Evolutionary conservation across 2,888 invertebrate genomes (phyloP).

Genomic region (Abscondita cerata): DNA sequence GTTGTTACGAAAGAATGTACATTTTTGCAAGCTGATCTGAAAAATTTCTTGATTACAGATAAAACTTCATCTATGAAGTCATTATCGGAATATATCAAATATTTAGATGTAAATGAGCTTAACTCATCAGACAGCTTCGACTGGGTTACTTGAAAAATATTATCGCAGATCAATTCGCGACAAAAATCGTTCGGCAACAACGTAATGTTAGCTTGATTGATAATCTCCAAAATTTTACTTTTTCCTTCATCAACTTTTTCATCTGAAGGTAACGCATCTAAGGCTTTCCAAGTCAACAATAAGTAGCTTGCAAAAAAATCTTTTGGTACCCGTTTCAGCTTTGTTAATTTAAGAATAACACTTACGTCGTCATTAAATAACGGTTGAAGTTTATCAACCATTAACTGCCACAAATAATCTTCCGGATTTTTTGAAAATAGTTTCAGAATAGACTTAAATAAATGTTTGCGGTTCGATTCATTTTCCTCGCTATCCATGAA

Average conservation of each 20-base stretch:
- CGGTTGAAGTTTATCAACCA: slow-evolving; percentile 6
- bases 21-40: background rate
- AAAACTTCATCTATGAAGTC: background rate
- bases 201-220: background rate
- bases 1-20: background rate
- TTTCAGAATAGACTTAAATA: slow-evolving; percentile 19
- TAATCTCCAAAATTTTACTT: slow-evolving; percentile 1
- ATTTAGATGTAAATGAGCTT: slow-evolving; percentile 4
- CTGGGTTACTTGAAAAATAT: slow-evolving; percentile 3
- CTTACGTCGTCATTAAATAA: slow-evolving; percentile 12
- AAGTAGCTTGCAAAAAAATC: slow-evolving; percentile 8
- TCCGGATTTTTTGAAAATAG: slow-evolving; percentile 21
- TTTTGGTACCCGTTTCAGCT: background rate
- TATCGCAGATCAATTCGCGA: background rate
- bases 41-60: background rate
- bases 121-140: background rate
- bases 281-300: slow-evolving; percentile 3
- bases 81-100: background rate
- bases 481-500: slow-evolving; percentile 16
- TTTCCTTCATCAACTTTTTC: slow-evolving; percentile 10
- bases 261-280: background rate
- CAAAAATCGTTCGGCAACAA: slow-evolving; percentile 11
- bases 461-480: slow-evolving; percentile 8
- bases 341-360: slow-evolving; percentile 11
- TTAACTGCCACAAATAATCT: slow-evolving; percentile 15